Percentiles rank a stretch among this genome's conserved stretches.
Conservation (phyloP, 2,113 vertebrate genomes). For the Pipra filicauda region DNA sequence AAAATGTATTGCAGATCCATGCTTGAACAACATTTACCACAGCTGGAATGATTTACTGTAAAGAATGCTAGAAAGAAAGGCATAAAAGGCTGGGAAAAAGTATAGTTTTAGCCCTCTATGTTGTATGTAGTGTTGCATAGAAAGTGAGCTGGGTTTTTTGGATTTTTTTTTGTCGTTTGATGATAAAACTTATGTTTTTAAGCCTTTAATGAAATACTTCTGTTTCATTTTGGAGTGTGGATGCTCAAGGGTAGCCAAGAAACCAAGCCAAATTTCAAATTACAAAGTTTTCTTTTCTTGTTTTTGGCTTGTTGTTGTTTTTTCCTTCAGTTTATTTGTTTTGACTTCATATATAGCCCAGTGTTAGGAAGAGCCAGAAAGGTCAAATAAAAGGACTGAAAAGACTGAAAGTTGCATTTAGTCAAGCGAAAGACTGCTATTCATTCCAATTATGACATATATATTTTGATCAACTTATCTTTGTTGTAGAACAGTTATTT, state of each 20-base stretch:
- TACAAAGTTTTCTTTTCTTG: background rate
- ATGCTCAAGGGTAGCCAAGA: background rate
- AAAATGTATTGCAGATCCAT: conserved; percentile 1
- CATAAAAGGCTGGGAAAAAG: background rate
- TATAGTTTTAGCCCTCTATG: background rate
- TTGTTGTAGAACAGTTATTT: background rate
- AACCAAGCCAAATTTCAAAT: background rate
- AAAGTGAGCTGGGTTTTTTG: background rate
- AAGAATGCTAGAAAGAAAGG: background rate
- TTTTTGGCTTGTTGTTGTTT: background rate
- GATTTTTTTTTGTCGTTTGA: background rate
- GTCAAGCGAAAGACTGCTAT: background rate
- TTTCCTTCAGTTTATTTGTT: background rate
- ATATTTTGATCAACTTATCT: background rate
- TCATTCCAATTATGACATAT: background rate
- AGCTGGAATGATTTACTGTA: background rate
- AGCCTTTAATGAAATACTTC: background rate
- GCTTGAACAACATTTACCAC: background rate
- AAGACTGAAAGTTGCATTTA: background rate
- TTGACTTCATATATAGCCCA: background rate
- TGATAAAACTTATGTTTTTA: background rate
- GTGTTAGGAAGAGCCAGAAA: background rate
- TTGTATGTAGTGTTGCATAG: background rate
- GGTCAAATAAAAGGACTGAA: background rate
- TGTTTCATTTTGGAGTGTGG: background rate